Evolutionary conservation across 2,888 invertebrate species (phyloP).

Genomic region (Lycophotia porphyrea): DNA sequence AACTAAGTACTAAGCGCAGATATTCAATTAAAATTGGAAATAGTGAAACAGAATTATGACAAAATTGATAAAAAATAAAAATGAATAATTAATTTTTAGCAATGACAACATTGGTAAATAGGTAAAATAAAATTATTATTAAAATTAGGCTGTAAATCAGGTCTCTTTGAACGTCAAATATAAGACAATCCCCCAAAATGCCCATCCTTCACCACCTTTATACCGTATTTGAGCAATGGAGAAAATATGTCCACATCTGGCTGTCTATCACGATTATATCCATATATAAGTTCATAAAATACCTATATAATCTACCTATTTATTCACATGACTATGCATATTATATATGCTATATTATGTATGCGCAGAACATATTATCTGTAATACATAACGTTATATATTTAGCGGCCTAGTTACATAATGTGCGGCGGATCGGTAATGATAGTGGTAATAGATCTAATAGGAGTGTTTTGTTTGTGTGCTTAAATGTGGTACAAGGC

Average conservation of each 20-base stretch:
- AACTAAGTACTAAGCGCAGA: too few relatives aligned
- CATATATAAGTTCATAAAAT: neutral
- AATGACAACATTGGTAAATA: too few relatives aligned
- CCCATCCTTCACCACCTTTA: neutral
- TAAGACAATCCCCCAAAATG: neutral
- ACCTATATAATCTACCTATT: conserved; percentile 11
- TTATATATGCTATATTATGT: conserved; percentile 27
- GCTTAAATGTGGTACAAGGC: conserved; percentile 45
- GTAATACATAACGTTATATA: conserved; percentile 24
- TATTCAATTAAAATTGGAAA: too few relatives aligned
- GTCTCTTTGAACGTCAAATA: neutral
- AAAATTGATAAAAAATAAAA: too few relatives aligned
- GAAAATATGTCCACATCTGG: neutral
- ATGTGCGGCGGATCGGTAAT: conserved; percentile 47
- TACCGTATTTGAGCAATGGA: neutral
- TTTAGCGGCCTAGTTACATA: conserved; percentile 48
- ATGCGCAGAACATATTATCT: conserved; percentile 21
- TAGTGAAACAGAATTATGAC: too few relatives aligned
- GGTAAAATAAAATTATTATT: too few relatives aligned
- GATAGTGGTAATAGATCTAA: conserved; percentile 34
- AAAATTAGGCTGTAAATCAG: neutral
- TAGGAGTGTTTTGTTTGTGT: conserved; percentile 31
- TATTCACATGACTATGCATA: neutral
- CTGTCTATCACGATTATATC: neutral
- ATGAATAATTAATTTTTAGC: too few relatives aligned